Conservation (phyloP, 2,797 vertebrate genomes). For the Diplodus sargus region DNA sequence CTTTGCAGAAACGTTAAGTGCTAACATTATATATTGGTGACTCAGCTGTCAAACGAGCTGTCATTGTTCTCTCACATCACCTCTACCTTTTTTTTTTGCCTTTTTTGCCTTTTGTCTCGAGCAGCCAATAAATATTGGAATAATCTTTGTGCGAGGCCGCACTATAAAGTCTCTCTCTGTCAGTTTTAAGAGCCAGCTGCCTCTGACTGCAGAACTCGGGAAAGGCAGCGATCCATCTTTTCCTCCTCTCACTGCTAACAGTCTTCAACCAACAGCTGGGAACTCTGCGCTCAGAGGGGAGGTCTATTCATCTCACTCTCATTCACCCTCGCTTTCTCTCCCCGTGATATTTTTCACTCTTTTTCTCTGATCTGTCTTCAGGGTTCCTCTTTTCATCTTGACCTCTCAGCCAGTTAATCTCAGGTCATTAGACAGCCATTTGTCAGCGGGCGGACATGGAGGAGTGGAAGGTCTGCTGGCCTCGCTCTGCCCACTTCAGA, state of each 20-base stretch:
- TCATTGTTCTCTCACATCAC: not conserved
- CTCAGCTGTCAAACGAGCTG: too few relatives aligned
- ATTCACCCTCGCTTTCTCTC: conserved; percentile 38
- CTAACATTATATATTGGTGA: too few relatives aligned
- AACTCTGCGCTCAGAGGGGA: conserved; percentile 34
- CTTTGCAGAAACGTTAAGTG: too few relatives aligned
- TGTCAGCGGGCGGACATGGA: conserved; percentile 65
- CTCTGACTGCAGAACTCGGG: conserved; percentile 17
- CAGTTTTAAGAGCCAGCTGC: not conserved
- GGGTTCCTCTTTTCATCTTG: conserved; percentile 56
- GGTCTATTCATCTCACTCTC: conserved; percentile 64
- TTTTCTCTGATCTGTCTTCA: conserved; percentile 37
- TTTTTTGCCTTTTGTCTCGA: not conserved
- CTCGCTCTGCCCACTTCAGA: conserved; percentile 50
- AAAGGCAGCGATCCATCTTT: conserved; percentile 32
- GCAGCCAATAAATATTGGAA: not conserved
- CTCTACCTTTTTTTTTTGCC: not conserved
- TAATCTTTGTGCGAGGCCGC: not conserved
- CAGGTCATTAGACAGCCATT: conserved; percentile 79
- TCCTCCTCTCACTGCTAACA: conserved; percentile 21
- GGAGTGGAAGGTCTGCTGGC: conserved; percentile 49
- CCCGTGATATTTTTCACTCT: conserved; percentile 28
- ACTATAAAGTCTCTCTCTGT: not conserved
- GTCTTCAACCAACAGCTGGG: conserved; percentile 44
- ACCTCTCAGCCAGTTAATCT: conserved; percentile 77